Evolutionary conservation across 1,140 invertebrate species (phyloP).

Genomic region (Teleogryllus occipitalis): DNA sequence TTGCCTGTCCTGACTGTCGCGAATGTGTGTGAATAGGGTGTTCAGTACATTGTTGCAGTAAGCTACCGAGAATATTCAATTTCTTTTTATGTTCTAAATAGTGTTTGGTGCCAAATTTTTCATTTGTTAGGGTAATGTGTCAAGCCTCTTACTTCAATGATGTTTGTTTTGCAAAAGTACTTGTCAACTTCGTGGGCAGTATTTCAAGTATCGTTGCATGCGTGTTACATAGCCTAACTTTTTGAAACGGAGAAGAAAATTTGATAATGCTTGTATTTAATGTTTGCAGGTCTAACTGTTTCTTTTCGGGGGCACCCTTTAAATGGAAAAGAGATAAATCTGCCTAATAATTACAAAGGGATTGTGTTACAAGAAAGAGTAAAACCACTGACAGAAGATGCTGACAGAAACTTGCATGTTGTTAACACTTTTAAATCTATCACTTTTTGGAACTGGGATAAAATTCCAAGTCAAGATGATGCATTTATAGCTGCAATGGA

Average conservation of each 20-base stretch:
- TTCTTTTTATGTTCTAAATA: no score
- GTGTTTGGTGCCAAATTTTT: no score
- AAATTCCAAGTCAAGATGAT: constrained; percentile 60
- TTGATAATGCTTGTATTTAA: neutral
- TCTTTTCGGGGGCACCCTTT: constrained; percentile 60
- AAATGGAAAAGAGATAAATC: constrained; percentile 47
- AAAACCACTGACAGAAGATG: constrained; percentile 46
- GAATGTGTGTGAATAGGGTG: neutral
- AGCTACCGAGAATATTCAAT: no score
- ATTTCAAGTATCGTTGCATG: neutral
- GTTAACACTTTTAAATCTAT: constrained; percentile 54
- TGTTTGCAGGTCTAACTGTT: constrained; percentile 39
- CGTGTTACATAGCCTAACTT: neutral
- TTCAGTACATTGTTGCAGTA: neutral
- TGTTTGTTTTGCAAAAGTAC: neutral
- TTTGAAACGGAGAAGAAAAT: neutral
- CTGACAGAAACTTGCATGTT: constrained; percentile 52
- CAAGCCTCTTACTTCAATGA: neutral
- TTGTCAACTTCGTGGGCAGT: neutral
- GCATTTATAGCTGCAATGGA: constrained; percentile 53
- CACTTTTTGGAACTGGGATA: constrained; percentile 73
- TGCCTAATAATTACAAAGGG: constrained; percentile 41
- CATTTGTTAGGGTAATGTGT: no score
- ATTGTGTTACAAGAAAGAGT: constrained; percentile 54
- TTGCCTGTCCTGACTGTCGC: neutral